Percentiles rank a stretch among this genome's conserved stretches.
Conservation (phyloP, 2,113 vertebrate genomes). For the Larimichthys polyactis region DNA sequence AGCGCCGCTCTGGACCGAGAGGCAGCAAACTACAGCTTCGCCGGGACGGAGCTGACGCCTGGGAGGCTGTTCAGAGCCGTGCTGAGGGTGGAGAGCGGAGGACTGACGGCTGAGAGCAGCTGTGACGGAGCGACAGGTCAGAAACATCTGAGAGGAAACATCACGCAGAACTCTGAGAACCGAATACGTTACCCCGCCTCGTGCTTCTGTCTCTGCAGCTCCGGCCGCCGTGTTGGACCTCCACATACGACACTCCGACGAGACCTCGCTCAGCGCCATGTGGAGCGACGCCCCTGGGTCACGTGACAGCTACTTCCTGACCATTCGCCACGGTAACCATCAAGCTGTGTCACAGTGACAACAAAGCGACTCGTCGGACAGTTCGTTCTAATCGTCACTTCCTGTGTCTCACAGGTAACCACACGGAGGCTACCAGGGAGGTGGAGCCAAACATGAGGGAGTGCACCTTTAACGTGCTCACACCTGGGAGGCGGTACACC, state of each 20-base stretch:
- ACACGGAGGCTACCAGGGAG: constrained; percentile 82
- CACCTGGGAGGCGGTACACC: constrained; percentile 89
- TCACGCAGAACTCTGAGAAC: background rate
- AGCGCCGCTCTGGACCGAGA: constrained; percentile 76
- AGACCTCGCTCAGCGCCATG: constrained; percentile 91
- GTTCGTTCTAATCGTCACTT: background rate
- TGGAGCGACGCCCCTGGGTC: constrained; percentile 87
- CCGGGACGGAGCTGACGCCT: constrained; percentile 81
- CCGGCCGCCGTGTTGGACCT: constrained; percentile 89
- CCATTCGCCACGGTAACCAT: constrained; percentile 82
- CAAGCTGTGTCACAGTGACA: too few species aligned
- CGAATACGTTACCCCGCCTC: background rate
- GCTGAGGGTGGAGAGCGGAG: constrained; percentile 87
- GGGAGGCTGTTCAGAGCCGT: constrained; percentile 87
- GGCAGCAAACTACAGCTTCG: constrained; percentile 76
- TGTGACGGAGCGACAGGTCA: constrained; percentile 89
- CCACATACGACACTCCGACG: constrained; percentile 91
- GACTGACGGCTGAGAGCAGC: constrained; percentile 79
- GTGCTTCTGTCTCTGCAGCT: constrained; percentile 74
- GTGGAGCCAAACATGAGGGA: constrained; percentile 91
- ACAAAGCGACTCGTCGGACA: too few species aligned
- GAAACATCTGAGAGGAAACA: constrained; percentile 4
- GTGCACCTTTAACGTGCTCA: constrained; percentile 92
- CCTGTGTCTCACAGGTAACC: constrained; percentile 57
- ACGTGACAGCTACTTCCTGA: constrained; percentile 90